These are phyloP conservation scores for Drosophila barbarae DNA, from an alignment of 2,888 invertebrate species.

Conservation along the genomic window DNA sequence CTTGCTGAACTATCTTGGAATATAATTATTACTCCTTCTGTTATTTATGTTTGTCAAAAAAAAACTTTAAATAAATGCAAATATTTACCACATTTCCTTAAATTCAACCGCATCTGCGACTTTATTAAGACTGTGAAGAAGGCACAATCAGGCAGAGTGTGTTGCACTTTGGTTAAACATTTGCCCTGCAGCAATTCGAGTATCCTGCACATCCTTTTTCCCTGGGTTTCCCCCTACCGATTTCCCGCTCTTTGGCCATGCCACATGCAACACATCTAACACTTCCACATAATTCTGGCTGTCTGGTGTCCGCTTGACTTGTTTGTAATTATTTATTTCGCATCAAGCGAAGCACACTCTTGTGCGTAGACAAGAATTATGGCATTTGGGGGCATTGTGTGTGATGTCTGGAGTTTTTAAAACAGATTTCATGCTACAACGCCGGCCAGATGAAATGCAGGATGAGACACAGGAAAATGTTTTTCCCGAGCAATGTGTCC, in stretches of 20 bases:
- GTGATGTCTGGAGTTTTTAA: conserved; percentile 47
- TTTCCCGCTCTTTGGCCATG: background rate
- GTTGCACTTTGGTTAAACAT: conserved; percentile 57
- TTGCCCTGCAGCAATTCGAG: conserved; percentile 46
- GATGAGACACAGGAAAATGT: conserved; percentile 27
- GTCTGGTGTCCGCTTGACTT: conserved; percentile 60
- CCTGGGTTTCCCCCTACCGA: background rate
- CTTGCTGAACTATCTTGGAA: too few species aligned
- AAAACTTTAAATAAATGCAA: background rate
- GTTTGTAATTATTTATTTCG: conserved; percentile 71
- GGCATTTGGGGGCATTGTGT: conserved; percentile 59
- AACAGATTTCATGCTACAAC: conserved; percentile 69
- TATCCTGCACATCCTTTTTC: conserved; percentile 43
- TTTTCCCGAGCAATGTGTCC: conserved; percentile 24
- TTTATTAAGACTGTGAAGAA: background rate
- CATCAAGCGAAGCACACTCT: conserved; percentile 67
- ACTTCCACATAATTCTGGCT: conserved; percentile 30
- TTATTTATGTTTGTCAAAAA: background rate
- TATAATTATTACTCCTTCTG: background rate
- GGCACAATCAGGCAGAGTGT: conserved; percentile 39
- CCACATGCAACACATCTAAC: conserved; percentile 25
- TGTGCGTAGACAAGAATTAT: conserved; percentile 68
- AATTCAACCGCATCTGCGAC: background rate
- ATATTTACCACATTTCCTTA: too few species aligned
- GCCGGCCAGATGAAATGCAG: conserved; percentile 55